Evolutionary conservation across 2,888 invertebrate genomes (phyloP), one percentile per base, ranked within the genome.

Genomic region (Emmelina monodactyla): DNA sequence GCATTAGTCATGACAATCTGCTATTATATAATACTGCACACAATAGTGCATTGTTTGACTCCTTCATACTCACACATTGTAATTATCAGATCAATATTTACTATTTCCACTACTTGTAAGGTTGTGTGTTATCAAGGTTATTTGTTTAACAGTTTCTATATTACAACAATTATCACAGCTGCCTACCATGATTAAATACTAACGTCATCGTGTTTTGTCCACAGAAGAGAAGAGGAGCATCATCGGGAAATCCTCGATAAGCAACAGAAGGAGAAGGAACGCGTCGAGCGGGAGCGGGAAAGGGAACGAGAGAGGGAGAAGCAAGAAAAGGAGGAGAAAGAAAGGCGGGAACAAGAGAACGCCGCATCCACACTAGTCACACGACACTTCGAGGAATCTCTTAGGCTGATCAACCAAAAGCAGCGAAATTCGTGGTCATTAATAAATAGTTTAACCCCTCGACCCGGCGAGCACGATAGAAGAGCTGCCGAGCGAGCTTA

Each of bases 381-480:
- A 53, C 89, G 92, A 70, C 94, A 94, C 76, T 94, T 94, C 70
- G 91, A 91, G 59, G 92, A 93, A 79, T 92, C 93, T 44, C 82
- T 94, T 41, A 83, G 89, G 61, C 81, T 88, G 43, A 89, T 88
- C 30, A 86, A 88, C 58, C 88, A 89, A 75, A 89, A 89, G 86
- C 62, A 83, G 78, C 69, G 83, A 46, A 84, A 84, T 58, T 82
- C 82, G 47, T 83, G 84, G 78, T 84, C 84, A 50, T 70, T 84
- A 40, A 68, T 84, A 45, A 75, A 72, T 45, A 79, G 72, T 45
- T 55, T 82, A 38, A 82, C 82, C 39, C 83, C 84, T 10, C 58
- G 47, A 41, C 56, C 50, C 15, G 49, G 54, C 35, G 55, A 46
- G 6, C 47, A 50, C 11, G 66, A 69, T 37, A 69, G 49, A 62